Conservation (phyloP, 2,888 invertebrate genomes). For the Tetramorium bicarinatum region DNA sequence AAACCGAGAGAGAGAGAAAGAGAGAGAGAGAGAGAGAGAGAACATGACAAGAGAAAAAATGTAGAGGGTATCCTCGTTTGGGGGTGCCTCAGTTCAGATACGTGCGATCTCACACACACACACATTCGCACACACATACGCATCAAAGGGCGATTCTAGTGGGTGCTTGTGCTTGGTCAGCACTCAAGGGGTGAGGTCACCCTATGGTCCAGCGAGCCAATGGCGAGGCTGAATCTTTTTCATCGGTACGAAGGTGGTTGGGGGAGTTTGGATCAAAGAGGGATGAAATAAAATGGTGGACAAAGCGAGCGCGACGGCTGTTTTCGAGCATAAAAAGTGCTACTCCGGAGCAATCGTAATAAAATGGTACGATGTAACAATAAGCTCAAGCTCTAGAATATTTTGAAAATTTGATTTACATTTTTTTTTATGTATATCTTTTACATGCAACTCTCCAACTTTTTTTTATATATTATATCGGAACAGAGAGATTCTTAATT, state of each 20-base stretch:
- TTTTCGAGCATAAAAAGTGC: constrained; percentile 25
- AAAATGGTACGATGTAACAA: not conserved
- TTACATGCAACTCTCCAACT: not conserved
- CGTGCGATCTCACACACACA: constrained; percentile 43
- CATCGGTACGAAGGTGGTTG: constrained; percentile 81
- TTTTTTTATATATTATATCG: not conserved
- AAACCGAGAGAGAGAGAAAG: constrained; percentile 56
- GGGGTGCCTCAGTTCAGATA: constrained; percentile 53
- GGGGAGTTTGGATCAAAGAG: constrained; percentile 77
- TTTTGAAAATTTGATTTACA: not conserved
- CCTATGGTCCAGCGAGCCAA: constrained; percentile 84
- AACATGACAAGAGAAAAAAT: constrained; percentile 66
- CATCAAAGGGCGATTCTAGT: constrained; percentile 78
- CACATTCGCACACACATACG: not conserved
- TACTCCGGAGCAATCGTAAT: not conserved
- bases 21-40: constrained; percentile 34
- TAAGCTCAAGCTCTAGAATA: not conserved
- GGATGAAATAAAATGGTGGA: constrained; percentile 82
- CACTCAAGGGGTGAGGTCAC: constrained; percentile 83
- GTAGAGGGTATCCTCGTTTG: constrained; percentile 74
- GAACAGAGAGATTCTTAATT: constrained; percentile 8
- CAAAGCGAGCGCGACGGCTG: constrained; percentile 24
- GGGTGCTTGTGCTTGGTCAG: constrained; percentile 85
- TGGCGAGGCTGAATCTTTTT: constrained; percentile 82
- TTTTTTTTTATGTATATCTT: not conserved